Conservation (phyloP, 2,113 vertebrate species). For the Mustela lutreola region DNA sequence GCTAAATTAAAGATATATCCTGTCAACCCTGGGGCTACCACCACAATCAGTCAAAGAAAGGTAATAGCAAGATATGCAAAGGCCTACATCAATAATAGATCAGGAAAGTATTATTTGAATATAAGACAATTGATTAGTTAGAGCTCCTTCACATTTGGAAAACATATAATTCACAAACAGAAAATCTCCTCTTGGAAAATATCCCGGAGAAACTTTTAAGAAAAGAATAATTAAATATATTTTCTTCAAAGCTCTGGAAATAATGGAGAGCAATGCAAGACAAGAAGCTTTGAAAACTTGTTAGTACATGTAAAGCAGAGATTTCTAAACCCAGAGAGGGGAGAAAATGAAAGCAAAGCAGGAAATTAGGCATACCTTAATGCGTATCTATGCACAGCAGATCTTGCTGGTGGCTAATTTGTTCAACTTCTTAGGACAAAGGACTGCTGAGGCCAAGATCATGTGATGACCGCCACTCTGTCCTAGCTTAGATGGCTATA, state of each 20-base stretch:
- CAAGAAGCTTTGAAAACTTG: slow-evolving; percentile 9
- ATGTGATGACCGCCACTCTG: not conserved
- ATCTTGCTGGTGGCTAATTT: not conserved
- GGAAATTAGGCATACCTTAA: not conserved
- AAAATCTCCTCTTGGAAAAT: not conserved
- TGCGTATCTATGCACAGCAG: not conserved
- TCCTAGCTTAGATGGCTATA: not conserved
- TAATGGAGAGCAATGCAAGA: not conserved
- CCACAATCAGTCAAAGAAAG: not conserved
- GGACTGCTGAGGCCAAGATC: not conserved
- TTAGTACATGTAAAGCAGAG: not conserved
- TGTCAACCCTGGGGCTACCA: not conserved
- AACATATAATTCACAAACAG: not conserved
- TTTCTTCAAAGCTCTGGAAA: slow-evolving; percentile 44
- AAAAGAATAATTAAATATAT: not conserved
- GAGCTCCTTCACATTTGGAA: not conserved
- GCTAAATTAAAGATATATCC: not conserved
- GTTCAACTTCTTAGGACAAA: not conserved
- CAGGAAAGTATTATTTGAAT: not conserved
- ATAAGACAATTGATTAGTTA: not conserved
- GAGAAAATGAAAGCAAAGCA: not conserved
- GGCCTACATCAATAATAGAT: not conserved
- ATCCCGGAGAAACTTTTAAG: not conserved
- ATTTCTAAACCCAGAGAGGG: not conserved
- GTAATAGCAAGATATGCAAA: not conserved